phyloP scores from a whole-genome alignment of 1,140 invertebrate species.

The Macrobrachium nipponense region DNA sequence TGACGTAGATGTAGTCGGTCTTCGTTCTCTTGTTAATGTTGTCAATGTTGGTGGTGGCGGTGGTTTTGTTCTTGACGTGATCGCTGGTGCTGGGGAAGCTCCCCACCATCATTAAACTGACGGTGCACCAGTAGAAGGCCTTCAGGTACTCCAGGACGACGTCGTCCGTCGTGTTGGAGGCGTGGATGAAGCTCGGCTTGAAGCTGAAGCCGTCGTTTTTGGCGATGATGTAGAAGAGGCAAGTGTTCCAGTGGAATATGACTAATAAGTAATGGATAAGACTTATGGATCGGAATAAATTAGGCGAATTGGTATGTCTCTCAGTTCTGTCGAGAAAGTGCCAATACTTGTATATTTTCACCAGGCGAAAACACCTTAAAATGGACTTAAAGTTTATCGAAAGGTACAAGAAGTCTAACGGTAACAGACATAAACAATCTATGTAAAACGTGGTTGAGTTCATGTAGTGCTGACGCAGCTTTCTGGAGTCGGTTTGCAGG shows the following conservation, averaged over 20 bases:
- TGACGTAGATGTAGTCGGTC: conserved; percentile 91
- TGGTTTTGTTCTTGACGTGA: conserved; percentile 91
- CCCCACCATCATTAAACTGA: conserved; percentile 91
- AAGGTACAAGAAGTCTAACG: conserved; percentile 97
- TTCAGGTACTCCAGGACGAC: conserved; percentile 95
- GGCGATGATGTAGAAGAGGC: conserved; percentile 95
- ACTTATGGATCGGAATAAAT: conserved; percentile 89
- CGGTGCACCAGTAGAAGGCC: conserved; percentile 97
- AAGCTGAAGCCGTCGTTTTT: conserved; percentile 94
- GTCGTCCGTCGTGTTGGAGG: conserved; percentile 74
- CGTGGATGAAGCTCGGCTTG: conserved; percentile 70
- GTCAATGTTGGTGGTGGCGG: conserved; percentile 86
- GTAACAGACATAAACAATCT: conserved; percentile 96
- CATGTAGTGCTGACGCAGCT: conserved; percentile 96
- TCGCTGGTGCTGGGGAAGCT: conserved; percentile 75
- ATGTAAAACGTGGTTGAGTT: conserved; percentile 99
- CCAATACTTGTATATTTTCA: conserved; percentile 99
- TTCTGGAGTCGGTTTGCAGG: conserved; percentile 92
- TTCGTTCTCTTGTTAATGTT: conserved; percentile 79
- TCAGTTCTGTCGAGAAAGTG: conserved; percentile 98
- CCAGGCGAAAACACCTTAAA: conserved; percentile 93
- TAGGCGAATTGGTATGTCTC: conserved; percentile 98
- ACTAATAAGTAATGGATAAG: conserved; percentile 80
- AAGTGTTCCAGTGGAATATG: conserved; percentile 99
- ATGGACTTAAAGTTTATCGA: conserved; percentile 99